Base-by-base conservation (phyloP, 1,140 invertebrate genomes). In the Hyles vespertilio region DNA sequence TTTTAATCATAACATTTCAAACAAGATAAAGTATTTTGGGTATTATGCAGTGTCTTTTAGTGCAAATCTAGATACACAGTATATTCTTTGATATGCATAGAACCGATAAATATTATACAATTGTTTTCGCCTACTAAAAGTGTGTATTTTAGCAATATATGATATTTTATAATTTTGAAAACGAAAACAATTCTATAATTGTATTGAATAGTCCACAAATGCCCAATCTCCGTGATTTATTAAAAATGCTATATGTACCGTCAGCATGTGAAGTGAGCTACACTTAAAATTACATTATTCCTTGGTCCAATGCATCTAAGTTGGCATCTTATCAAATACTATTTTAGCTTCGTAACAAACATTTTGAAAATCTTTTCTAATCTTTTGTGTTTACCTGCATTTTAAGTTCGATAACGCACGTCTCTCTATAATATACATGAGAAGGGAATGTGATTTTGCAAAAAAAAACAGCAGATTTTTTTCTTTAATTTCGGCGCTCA, bases 241-340 rank as follows among this genome's bases (percentile, higher is more conserved):
- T 48, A 48, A 48, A 48, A 48, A 48, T 22, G 47, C 47, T 48
- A 67, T 58, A 73, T 64, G 65, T 79, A 84, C 74, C 74, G 72
- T 77, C 71, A 81, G 81, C 81, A 63, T 69, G 75, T 75, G 74
- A 82, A 78, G 73, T 83, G 79, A 81, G 77, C 81, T 83, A 85
- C 71, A 78, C 80, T 84, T 83, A 81, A 22, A 54, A 64, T 51
- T 69, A 80, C 67, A 69, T 69, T 78, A 81, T 74, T 77, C 74
- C 77, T 87, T 87, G 84, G 84, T 87, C 84, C 83, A 84, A 78
- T 78, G 75, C 81, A 77, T 72, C 75, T 78, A 74, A 79, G 68
- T 86, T 87, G 83, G 80, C 80, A 84, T 86, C 82, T 81, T 77
- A 80, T 69, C 70, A 74, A 77, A 77, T 78, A 80, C 65, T 74